Percentiles rank a stretch among this genome's conserved stretches.
Conservation (phyloP, 2,888 invertebrate species). For the Furcula furcula region DNA sequence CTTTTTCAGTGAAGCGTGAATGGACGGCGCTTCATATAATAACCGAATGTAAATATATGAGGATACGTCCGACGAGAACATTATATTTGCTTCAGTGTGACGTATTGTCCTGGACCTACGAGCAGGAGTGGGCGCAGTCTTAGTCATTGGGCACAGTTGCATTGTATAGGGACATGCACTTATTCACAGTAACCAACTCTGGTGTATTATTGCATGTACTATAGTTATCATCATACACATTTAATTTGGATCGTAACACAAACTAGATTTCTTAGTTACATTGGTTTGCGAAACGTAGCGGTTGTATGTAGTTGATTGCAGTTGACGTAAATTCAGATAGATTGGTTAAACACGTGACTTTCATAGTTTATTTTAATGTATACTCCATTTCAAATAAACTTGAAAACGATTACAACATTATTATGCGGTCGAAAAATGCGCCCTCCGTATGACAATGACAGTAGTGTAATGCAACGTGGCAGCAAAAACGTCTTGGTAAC, state of each 20-base stretch:
- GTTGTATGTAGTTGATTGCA: slow-evolving; percentile 6
- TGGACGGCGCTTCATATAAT: slow-evolving; percentile 66
- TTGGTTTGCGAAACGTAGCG: slow-evolving; percentile 16
- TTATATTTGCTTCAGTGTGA: slow-evolving; percentile 80
- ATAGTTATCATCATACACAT: slow-evolving; percentile 35
- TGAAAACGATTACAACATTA: too few relatives aligned
- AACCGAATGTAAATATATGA: slow-evolving; percentile 68
- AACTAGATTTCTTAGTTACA: slow-evolving; percentile 16
- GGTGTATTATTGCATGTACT: slow-evolving; percentile 55
- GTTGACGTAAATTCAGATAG: too few relatives aligned
- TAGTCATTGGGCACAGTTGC: slow-evolving; percentile 80
- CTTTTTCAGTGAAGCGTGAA: slow-evolving; percentile 68
- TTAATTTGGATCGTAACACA: slow-evolving; percentile 20
- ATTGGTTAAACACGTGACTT: too few relatives aligned
- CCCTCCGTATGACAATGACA: too few relatives aligned
- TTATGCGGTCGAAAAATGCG: too few relatives aligned
- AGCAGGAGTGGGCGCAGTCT: slow-evolving; percentile 54
- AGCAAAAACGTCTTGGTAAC: too few relatives aligned
- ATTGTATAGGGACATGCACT: slow-evolving; percentile 77
- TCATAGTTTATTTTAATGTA: too few relatives aligned
- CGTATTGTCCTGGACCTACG: slow-evolving; percentile 67
- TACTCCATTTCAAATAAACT: too few relatives aligned
- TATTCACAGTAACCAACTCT: slow-evolving; percentile 51
- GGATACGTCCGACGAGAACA: slow-evolving; percentile 47
- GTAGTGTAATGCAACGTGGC: too few relatives aligned